Evolutionary conservation across 2,888 invertebrate species (phyloP), one percentile per base, ranked within the genome.

Genomic region (Tetheella fluctuosa): DNA sequence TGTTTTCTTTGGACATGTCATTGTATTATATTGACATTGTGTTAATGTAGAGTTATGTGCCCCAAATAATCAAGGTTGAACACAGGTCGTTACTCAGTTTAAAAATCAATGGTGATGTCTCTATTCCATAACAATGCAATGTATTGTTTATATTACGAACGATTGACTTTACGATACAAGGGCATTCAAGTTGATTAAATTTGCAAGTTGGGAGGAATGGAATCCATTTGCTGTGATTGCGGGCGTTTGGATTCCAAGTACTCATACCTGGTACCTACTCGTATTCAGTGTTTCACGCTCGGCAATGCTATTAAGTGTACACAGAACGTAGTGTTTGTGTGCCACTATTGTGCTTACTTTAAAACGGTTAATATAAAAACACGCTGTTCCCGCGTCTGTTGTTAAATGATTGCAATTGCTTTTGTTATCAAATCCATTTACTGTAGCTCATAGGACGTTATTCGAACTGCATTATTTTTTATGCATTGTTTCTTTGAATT

Each of bases 121-220:
- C 3, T 0, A 48, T 20, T 48, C 48, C 17, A 48, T 6, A 17
- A 7, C 48, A 20, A 48, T 48, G 17, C 20, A 48, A 34, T 20
- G 20, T 48, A 10, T 15, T 20, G 6, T 5, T 42, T 42, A 42
- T 10, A 48, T 17, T 20, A 20, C 48, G 20, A 20, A 20, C 48
- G 10, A 48, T 48, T 48, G 48, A 10, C 48, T 48, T 20, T 48
- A 48, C 10, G 48, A 48, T 20, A 10, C 42, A 42, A n/a, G 17
- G 20, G 48, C 10, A 48, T 48, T 48, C 48, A 48, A 68, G 73
- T 77, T 79, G 72, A 79, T 80, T 78, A 74, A 75, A 76, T 74
- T 76, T 72, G 58, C 65, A 70, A 70, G 64, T 69, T 64, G 62
- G 61, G 60, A 60, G 68, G 58, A 58, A 64, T 59, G 59, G 65